Percentiles rank a stretch among this genome's conserved stretches.
Conservation (phyloP, 2,888 invertebrate species). For the Spisula subtruncata region DNA sequence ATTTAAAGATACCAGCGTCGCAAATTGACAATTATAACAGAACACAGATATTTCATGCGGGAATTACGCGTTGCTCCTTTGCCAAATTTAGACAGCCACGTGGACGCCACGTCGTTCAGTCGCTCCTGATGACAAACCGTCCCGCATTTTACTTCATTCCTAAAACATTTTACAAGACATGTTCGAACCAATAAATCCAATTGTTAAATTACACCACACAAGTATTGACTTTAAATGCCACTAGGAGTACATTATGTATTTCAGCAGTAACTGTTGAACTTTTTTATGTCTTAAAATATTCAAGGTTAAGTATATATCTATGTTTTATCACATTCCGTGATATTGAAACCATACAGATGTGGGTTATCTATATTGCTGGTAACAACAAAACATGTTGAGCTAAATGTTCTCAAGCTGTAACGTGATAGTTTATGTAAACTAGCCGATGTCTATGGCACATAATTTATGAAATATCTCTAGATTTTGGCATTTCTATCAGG, state of each 20-base stretch:
- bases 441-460: not conserved
- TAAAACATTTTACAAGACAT: not conserved
- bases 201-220: not conserved
- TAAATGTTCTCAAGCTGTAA: not conserved
- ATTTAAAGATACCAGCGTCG: no score
- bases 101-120: not conserved
- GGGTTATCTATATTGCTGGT: not conserved
- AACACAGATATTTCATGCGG: not conserved
- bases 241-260: not conserved
- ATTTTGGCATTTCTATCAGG: not conserved
- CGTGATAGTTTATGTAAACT: conserved; percentile 1
- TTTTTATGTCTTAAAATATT: not conserved
- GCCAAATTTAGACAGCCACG: not conserved
- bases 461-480: not conserved
- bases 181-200: not conserved
- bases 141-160: not conserved
- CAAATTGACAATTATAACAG: no score
- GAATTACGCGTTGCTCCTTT: not conserved
- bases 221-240: not conserved
- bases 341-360: conserved; percentile 3
- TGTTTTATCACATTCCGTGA: not conserved
- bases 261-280: not conserved
- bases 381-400: not conserved
- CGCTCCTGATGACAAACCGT: not conserved
- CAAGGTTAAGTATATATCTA: not conserved